Evolutionary conservation across 2,113 vertebrate species (phyloP).

Genomic region (Catharus fuscescens): DNA sequence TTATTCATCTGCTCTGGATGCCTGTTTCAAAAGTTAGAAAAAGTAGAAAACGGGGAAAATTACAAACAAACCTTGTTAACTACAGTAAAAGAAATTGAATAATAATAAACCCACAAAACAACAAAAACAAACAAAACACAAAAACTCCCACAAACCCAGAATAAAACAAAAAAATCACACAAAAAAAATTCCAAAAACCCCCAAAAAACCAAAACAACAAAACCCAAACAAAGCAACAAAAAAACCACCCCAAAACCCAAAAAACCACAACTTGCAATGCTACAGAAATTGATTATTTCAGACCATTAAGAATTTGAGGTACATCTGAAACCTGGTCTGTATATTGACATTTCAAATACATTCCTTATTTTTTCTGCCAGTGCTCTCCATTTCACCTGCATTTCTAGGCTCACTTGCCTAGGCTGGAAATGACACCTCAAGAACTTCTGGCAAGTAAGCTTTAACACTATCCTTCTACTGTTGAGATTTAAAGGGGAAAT

Average conservation of each 20-base stretch:
- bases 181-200: too few species aligned
- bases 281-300: neutral
- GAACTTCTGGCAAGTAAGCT: neutral
- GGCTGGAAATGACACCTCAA: neutral
- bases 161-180: too few species aligned
- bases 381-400: neutral
- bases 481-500: neutral
- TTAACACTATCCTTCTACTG: neutral
- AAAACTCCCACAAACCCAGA: too few species aligned
- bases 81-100: neutral
- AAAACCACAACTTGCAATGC: rapidly evolving
- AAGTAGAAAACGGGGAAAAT: neutral
- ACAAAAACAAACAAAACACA: too few species aligned
- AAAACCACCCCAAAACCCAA: too few species aligned
- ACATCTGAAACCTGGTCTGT: neutral
- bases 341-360: neutral
- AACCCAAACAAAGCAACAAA: too few species aligned
- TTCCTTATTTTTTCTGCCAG: neutral
- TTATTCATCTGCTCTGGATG: neutral
- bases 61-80: neutral
- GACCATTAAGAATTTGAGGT: neutral
- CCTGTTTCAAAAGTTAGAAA: neutral
- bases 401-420: neutral
- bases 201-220: too few species aligned
- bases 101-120: neutral